Base-by-base conservation (phyloP, 1,140 invertebrate species). In the Philopotamus ludificatus region DNA sequence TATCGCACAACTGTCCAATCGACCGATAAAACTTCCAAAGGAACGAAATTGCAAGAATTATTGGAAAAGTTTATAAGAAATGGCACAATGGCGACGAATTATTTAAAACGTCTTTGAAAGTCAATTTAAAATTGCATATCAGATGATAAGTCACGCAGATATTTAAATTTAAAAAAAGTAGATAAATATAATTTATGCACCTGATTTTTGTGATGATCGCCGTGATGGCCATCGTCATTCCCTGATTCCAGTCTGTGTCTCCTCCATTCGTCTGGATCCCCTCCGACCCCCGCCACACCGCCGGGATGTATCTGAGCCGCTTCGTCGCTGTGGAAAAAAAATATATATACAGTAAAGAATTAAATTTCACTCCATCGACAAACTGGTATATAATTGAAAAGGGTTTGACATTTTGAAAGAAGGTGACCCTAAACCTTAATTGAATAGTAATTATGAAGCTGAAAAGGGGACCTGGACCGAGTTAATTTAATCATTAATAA, bases 191-290 rank as follows among this genome's bases (percentile, higher is more conserved):
- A 34, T 4, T 45, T 4, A 25, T 63, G 23, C n/a, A 70, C 68
- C 60, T 26, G 63, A 66, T 60, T 70, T 45, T 64, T 59, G 23
- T 64, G 63, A 45, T 70, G 68, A n/a, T 70, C 61, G n/a, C 65
- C 63, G 28, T 71, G 67, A 42, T 65, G 64, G 8, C 51, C 64
- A 45, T 68, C 66, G 44, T 71, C 66, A 22, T 44, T 50, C 20
- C 57, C 62, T 12, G 71, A 70, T 64, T 71, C 63, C 41, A 65
- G 54, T 39, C 68, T 53, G 20, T 47, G 50, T 55, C 68, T 28
- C 28, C 68, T 60, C 68, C 68, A 70, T 25, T 70, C 68, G 15
- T 66, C 68, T 53, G 66, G 65, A 23, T 67, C 65, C 4, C 42
- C 50, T 9, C 26, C 65, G 1, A 34, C 42, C 3, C 45, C 63